Conservation (phyloP, 1,140 invertebrate genomes). For the Akabosia matsudoensis region DNA sequence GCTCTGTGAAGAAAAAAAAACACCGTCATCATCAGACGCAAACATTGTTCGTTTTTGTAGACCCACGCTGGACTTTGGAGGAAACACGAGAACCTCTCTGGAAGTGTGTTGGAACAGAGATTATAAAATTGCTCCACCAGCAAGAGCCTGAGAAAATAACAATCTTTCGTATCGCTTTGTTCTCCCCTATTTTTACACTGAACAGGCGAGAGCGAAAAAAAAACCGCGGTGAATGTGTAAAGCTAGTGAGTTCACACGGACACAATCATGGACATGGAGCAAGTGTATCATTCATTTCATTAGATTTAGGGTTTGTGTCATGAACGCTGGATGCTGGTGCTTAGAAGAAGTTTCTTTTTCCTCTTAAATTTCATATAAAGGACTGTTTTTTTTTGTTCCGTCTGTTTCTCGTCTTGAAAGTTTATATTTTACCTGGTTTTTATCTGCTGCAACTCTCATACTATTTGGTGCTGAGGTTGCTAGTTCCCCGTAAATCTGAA, state of each 20-base stretch:
- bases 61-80: not conserved
- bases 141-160: not conserved
- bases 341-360: not conserved
- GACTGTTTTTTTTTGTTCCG: not conserved
- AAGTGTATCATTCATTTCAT: constrained; percentile 15
- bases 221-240: not conserved
- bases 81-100: not conserved
- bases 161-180: not conserved
- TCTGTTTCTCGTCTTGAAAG: not conserved
- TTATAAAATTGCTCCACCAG: not conserved
- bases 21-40: not conserved
- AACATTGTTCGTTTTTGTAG: not conserved
- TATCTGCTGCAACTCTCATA: constrained; percentile 6
- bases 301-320: not conserved
- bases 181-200: not conserved
- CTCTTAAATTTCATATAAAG: not conserved
- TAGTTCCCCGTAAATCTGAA: not conserved
- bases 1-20: not conserved
- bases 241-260: not conserved
- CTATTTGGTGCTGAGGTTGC: not conserved
- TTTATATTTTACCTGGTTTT: constrained; percentile 4
- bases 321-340: not conserved
- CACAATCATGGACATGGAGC: not conserved
- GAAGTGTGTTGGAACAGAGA: not conserved
- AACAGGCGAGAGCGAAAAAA: no score